Evolutionary conservation across 2,113 vertebrate species (phyloP).

Genomic region (Lota lota): DNA sequence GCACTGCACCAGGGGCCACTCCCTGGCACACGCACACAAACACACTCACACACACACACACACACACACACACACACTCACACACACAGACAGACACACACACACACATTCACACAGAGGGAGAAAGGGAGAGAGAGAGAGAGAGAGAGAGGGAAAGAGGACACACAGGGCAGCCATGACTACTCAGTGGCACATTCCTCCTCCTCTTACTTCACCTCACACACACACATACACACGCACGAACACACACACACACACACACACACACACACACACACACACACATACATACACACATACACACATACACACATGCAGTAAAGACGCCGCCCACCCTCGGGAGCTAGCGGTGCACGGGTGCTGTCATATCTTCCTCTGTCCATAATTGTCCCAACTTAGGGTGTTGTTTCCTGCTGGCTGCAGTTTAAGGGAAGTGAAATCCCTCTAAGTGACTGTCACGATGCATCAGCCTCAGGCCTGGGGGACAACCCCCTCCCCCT

Average conservation of each 20-base stretch:
- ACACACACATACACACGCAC: conserved; percentile 9
- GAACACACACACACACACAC: no score
- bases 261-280: no score
- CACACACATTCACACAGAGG: no score
- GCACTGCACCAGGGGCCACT: conserved; percentile 73
- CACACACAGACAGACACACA: conserved; percentile 27
- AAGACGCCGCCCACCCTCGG: conserved; percentile 54
- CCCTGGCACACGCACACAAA: conserved; percentile 60
- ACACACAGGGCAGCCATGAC: conserved; percentile 56
- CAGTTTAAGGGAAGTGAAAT: conserved; percentile 87
- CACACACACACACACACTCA: conserved; percentile 27
- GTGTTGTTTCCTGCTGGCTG: conserved; percentile 78
- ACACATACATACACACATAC: no score
- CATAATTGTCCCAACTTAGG: conserved; percentile 83
- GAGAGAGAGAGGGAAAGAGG: background rate
- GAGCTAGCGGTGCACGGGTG: conserved; percentile 69
- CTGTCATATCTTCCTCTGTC: conserved; percentile 88
- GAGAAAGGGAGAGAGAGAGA: no score
- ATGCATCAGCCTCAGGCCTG: conserved; percentile 77
- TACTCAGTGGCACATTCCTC: conserved; percentile 72
- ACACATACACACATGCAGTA: no score
- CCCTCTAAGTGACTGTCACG: conserved; percentile 88
- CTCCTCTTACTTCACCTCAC: background rate
- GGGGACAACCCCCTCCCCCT: conserved; percentile 50
- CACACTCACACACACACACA: conserved; percentile 30